phyloP scores from a whole-genome alignment of 2,113 vertebrate genomes.

The Anguilla japonica region DNA sequence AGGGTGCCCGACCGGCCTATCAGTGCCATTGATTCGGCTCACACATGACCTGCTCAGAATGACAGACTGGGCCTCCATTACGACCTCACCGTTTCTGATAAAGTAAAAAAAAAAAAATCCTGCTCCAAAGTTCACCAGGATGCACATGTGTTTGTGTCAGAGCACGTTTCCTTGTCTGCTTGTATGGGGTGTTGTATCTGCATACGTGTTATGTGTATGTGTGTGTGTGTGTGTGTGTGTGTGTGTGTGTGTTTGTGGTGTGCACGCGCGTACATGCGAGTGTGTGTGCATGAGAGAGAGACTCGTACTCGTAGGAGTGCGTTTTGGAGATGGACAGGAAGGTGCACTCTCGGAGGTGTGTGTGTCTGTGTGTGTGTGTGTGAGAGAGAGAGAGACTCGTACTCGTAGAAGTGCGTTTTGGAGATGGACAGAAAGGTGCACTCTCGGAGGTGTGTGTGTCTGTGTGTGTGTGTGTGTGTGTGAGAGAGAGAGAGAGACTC shows the following conservation, averaged over 20 bases:
- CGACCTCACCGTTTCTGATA: not conserved
- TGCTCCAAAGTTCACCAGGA: not conserved
- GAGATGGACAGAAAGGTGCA: too few species aligned
- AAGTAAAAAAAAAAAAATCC: not conserved
- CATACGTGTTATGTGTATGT: not conserved
- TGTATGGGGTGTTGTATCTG: not conserved
- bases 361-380: not conserved
- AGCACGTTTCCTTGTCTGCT: not conserved
- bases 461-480: not conserved
- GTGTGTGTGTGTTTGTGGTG: not conserved
- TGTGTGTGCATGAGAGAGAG: not conserved
- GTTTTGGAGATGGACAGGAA: not conserved
- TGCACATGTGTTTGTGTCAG: not conserved
- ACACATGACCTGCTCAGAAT: not conserved
- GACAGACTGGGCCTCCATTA: too few species aligned
- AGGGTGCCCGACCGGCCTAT: not conserved
- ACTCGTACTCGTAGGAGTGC: not conserved
- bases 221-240: not conserved
- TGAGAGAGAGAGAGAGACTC: slow-evolving; percentile 33
- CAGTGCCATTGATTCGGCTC: not conserved
- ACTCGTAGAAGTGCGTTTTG: too few species aligned
- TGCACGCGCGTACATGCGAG: not conserved
- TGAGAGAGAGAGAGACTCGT: not conserved
- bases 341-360: not conserved
- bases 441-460: too few species aligned